Percentiles rank a stretch among this genome's conserved stretches.
Conservation (phyloP, 2,113 vertebrate genomes). For the Setophaga kirtlandii region DNA sequence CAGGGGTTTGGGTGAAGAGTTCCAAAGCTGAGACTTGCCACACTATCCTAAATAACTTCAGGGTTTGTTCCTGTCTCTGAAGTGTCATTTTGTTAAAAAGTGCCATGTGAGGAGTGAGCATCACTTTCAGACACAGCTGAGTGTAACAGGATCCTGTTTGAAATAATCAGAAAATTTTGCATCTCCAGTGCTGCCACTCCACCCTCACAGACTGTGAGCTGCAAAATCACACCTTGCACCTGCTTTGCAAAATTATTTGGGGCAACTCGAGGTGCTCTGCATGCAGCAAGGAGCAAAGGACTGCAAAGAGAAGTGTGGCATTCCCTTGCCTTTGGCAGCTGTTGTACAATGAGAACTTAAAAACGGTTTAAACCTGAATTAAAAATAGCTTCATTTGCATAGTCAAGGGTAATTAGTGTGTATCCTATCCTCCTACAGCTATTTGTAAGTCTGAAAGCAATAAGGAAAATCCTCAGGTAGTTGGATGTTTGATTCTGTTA, state of each 20-base stretch:
- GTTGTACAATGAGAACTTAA: not conserved
- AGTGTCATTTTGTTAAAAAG: not conserved
- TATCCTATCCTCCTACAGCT: not conserved
- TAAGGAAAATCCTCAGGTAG: not conserved
- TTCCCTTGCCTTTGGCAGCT: not conserved
- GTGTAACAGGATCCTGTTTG: not conserved
- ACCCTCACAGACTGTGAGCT: accelerated
- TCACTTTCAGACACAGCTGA: not conserved
- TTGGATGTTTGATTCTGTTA: not conserved
- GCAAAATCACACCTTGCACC: accelerated
- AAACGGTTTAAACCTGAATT: not conserved
- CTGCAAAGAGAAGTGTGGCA: accelerated
- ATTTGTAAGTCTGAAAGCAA: not conserved
- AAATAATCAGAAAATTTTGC: not conserved
- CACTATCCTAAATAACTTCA: accelerated
- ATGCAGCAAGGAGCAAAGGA: not conserved
- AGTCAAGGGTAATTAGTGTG: not conserved
- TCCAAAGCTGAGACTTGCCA: not conserved
- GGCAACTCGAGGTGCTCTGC: not conserved
- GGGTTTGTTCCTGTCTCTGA: accelerated
- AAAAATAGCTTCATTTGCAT: not conserved
- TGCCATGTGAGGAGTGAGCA: not conserved
- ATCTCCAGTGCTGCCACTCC: not conserved
- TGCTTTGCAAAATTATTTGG: not conserved
- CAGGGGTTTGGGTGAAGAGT: not conserved